Evolutionary conservation across 2,797 vertebrate genomes (phyloP).

Genomic region (Onychomys torridus): DNA sequence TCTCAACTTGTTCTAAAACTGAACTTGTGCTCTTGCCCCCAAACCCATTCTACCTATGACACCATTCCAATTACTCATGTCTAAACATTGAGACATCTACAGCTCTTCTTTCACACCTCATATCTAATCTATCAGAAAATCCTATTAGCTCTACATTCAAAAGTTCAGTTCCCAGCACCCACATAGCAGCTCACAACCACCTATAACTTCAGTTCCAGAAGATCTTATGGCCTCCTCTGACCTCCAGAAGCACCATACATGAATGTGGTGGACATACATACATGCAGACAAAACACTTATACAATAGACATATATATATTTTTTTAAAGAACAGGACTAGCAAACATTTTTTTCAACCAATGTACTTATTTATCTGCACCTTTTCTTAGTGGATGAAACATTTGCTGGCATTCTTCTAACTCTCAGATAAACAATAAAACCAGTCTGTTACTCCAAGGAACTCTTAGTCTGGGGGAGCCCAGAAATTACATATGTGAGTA

Average conservation of each 20-base stretch:
- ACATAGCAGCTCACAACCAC: not conserved
- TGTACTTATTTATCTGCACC: not conserved
- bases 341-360: conserved; percentile 34
- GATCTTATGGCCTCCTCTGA: not conserved
- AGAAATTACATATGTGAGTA: conserved; percentile 42
- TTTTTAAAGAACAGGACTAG: not conserved
- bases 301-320: not conserved
- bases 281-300: not conserved
- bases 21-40: conserved; percentile 5
- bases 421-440: conserved; percentile 10
- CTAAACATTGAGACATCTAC: conserved; percentile 4
- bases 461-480: not conserved
- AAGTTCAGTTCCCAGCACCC: not conserved
- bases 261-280: too few relatives aligned
- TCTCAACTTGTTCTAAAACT: conserved; percentile 22
- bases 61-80: not conserved
- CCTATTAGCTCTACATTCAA: not conserved
- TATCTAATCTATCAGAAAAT: not conserved
- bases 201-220: not conserved
- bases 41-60: not conserved
- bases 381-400: conserved; percentile 36
- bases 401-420: not conserved
- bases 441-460: not conserved
- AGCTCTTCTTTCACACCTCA: not conserved
- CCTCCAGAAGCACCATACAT: not conserved